Conservation (phyloP, 1,140 invertebrate species). For the Heterodera schachtii region DNA sequence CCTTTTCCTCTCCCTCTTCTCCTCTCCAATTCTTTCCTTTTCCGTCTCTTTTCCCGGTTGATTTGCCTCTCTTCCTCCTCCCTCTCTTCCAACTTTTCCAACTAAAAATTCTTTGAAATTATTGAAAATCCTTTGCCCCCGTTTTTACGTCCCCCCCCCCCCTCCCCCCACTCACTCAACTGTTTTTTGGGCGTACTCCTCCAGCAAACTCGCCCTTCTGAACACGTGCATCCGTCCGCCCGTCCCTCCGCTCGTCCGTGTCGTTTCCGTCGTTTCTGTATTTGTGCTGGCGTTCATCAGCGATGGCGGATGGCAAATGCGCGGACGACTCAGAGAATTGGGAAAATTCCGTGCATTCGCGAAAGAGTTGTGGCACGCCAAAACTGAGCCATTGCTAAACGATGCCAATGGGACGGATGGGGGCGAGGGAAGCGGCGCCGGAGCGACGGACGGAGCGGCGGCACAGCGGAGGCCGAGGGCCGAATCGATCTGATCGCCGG, state of each 20-base stretch:
- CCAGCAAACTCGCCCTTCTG: constrained; percentile 20
- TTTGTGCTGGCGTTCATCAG: constrained; percentile 30
- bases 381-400: background rate
- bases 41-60: no score
- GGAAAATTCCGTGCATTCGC: background rate
- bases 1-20: background rate
- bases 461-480: background rate
- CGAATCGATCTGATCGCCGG: background rate
- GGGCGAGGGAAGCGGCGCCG: background rate
- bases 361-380: constrained; percentile 3
- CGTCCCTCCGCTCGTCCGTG: constrained; percentile 10
- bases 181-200: constrained; percentile 15
- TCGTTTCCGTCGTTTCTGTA: constrained; percentile 26
- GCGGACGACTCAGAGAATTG: background rate
- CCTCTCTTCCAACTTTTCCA: background rate
- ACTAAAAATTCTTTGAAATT: background rate
- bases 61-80: constrained; percentile 1
- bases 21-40: no score
- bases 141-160: no score
- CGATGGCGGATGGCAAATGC: constrained; percentile 17
- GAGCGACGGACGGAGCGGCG: no score
- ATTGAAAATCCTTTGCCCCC: no score
- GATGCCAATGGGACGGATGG: background rate
- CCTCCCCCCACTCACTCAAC: background rate
- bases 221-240: constrained; percentile 22